A percentile compares a stretch with the other conserved stretches of the same genome.
phyloP scores from a whole-genome alignment of 2,113 vertebrate species.

The Lepus europaeus region DNA sequence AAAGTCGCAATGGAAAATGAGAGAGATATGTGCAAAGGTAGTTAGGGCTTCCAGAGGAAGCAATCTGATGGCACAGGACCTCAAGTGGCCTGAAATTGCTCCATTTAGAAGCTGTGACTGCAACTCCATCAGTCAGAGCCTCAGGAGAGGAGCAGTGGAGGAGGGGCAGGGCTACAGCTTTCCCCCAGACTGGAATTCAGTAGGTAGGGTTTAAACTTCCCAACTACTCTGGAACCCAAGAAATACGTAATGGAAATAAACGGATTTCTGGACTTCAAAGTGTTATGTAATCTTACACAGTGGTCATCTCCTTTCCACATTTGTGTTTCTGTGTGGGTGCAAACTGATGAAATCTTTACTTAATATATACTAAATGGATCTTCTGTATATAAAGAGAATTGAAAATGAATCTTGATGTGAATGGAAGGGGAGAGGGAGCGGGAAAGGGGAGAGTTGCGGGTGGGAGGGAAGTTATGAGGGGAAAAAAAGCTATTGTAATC shows the following conservation, averaged over 20 bases:
- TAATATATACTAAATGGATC: no score
- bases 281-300: accelerated
- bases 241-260: background rate
- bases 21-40: background rate
- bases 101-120: background rate
- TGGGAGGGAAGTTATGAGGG: no score
- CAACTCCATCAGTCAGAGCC: background rate
- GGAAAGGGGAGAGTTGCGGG: accelerated
- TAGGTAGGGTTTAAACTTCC: background rate
- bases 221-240: background rate
- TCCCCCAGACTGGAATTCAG: background rate
- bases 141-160: background rate
- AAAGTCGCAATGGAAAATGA: background rate
- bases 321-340: background rate
- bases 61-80: background rate
- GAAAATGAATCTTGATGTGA: no score
- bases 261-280: background rate
- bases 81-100: background rate
- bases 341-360: no score
- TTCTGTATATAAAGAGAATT: no score
- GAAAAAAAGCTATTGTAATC: no score
- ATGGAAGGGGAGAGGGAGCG: no score
- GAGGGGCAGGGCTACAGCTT: background rate
- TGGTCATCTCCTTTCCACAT: background rate
- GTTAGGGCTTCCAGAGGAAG: background rate